These are phyloP conservation scores for Incurvaria masculella DNA, from an alignment of 2,888 invertebrate species.

Conservation along the genomic window DNA sequence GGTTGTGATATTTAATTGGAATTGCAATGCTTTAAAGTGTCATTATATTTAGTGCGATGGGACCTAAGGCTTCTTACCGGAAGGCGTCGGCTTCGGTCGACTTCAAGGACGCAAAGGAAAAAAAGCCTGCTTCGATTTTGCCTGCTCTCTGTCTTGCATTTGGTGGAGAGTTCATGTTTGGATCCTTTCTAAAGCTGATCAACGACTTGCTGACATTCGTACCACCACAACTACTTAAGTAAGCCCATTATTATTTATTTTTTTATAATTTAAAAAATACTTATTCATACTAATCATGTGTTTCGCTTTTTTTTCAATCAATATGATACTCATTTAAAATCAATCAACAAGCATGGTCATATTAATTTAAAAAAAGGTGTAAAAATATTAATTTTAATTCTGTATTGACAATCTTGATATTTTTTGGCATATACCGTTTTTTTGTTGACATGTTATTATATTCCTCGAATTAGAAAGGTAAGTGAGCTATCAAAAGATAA, in stretches of 20 bases:
- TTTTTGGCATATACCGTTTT: no score
- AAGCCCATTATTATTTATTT: no score
- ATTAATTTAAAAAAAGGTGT: background rate
- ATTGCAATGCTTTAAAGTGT: no score
- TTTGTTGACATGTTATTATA: no score
- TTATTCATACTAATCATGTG: no score
- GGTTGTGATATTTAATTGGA: no score
- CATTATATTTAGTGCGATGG: slow-evolving; percentile 26
- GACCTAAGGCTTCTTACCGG: slow-evolving; percentile 62
- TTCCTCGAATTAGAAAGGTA: no score
- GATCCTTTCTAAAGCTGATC: slow-evolving; percentile 76
- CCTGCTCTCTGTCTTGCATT: slow-evolving; percentile 83
- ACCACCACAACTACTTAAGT: slow-evolving; percentile 88
- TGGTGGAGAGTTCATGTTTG: slow-evolving; percentile 82
- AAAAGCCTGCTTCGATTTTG: slow-evolving; percentile 77
- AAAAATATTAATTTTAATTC: background rate
- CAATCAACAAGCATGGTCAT: background rate
- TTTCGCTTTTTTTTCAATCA: background rate
- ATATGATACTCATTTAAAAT: background rate
- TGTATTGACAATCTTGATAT: background rate
- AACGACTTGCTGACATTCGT: slow-evolving; percentile 85
- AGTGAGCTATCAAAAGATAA: no score
- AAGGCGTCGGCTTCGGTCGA: slow-evolving; percentile 70
- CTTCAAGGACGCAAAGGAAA: slow-evolving; percentile 64
- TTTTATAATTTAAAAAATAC: no score